These are phyloP conservation scores for Pseudanteris insignis DNA, from an alignment of 2,888 invertebrate genomes.

Conservation along the genomic window DNA sequence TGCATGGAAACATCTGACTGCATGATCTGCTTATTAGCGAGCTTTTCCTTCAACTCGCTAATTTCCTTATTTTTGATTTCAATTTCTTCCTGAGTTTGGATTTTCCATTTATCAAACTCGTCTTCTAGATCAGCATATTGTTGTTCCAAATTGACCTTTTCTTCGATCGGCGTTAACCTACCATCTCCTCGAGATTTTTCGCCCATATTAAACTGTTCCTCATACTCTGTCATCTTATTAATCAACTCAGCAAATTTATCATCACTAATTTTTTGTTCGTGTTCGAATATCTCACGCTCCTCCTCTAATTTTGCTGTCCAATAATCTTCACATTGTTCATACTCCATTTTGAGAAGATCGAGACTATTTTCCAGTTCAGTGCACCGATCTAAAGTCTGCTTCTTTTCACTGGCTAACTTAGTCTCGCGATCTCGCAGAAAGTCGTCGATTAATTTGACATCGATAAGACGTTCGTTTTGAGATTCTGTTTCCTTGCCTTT, in stretches of 20 bases:
- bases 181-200: slow-evolving; percentile 66
- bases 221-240: slow-evolving; percentile 81
- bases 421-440: slow-evolving; percentile 61
- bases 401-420: slow-evolving; percentile 62
- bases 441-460: slow-evolving; percentile 20
- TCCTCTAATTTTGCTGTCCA: slow-evolving; percentile 83
- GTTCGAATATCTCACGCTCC: slow-evolving; percentile 78
- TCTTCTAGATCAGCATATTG: slow-evolving; percentile 76
- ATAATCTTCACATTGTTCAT: slow-evolving; percentile 87
- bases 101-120: slow-evolving; percentile 73
- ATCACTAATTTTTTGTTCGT: slow-evolving; percentile 79
- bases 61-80: slow-evolving; percentile 71
- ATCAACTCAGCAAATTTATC: slow-evolving; percentile 80
- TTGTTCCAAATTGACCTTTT: slow-evolving; percentile 76
- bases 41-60: slow-evolving; percentile 65
- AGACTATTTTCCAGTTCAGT: slow-evolving; percentile 78
- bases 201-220: slow-evolving; percentile 74
- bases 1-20: slow-evolving; percentile 51
- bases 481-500: slow-evolving; percentile 20
- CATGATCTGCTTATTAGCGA: slow-evolving; percentile 33
- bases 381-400: slow-evolving; percentile 68
- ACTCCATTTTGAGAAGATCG: slow-evolving; percentile 79
- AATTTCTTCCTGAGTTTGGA: slow-evolving; percentile 68
- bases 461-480: slow-evolving; percentile 9
- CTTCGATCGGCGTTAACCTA: slow-evolving; percentile 80